phyloP scores from a whole-genome alignment of 2,888 invertebrate species.

The Dastarcus helophoroides region DNA sequence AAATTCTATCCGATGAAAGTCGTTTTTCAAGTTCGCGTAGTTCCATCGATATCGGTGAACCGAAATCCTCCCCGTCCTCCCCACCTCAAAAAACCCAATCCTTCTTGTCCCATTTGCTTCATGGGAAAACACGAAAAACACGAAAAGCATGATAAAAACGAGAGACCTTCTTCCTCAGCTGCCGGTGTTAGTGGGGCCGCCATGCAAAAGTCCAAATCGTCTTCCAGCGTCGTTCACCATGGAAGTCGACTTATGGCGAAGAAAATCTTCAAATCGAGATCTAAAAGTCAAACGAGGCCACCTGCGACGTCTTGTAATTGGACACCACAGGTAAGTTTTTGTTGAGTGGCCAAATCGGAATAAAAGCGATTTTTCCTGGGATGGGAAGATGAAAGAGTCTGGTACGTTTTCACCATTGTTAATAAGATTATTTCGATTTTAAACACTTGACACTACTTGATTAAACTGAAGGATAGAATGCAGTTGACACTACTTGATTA shows the following conservation, averaged over 20 bases:
- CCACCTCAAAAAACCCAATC: conserved; percentile 44
- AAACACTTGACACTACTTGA: too few relatives aligned
- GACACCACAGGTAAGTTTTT: conserved; percentile 77
- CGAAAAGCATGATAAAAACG: conserved; percentile 20
- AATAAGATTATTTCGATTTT: too few relatives aligned
- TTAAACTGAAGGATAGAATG: too few relatives aligned
- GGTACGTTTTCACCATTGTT: too few relatives aligned
- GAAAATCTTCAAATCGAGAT: conserved; percentile 74
- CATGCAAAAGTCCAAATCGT: conserved; percentile 87
- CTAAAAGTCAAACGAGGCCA: conserved; percentile 66
- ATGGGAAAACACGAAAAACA: conserved; percentile 40
- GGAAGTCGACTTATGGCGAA: conserved; percentile 62
- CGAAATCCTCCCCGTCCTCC: conserved; percentile 32
- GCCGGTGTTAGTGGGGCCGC: conserved; percentile 45
- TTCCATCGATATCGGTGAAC: conserved; percentile 40
- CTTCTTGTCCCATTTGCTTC: conserved; percentile 51
- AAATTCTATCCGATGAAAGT: conserved; percentile 34
- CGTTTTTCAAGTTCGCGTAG: conserved; percentile 43
- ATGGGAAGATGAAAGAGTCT: too few relatives aligned
- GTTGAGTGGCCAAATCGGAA: too few relatives aligned
- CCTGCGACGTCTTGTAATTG: conserved; percentile 51
- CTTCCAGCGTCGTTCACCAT: conserved; percentile 73
- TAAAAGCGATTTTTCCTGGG: too few relatives aligned
- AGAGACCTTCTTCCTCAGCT: conserved; percentile 22
- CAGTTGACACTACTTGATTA: too few relatives aligned